Evolutionary conservation across 2,797 vertebrate genomes (phyloP).

Genomic region (Neosalanx taihuensis): DNA sequence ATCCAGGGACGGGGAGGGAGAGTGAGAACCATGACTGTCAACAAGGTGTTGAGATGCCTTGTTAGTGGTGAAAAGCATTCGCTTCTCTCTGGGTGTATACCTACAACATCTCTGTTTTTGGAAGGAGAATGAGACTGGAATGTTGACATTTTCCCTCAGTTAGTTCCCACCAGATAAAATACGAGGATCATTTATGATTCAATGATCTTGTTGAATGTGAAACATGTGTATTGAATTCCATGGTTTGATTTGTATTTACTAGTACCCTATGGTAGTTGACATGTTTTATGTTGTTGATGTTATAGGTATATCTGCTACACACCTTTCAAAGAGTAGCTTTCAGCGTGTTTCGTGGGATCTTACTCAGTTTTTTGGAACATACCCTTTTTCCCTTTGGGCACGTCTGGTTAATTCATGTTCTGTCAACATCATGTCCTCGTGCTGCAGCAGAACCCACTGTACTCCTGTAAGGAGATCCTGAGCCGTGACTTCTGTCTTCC

Average conservation of each 20-base stretch:
- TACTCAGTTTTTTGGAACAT: not conserved
- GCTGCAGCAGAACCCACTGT: not conserved
- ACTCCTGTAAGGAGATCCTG: slow-evolving; percentile 27
- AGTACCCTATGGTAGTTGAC: no score
- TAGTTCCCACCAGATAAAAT: no score
- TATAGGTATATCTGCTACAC: not conserved
- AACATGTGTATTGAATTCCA: no score
- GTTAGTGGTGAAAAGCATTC: not conserved
- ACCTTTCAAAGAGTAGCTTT: not conserved
- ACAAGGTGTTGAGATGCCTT: no score
- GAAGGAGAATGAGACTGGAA: no score
- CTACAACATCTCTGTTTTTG: no score
- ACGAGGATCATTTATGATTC: no score
- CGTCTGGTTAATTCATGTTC: not conserved
- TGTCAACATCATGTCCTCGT: not conserved
- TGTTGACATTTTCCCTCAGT: no score
- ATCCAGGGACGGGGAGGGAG: slow-evolving; percentile 3
- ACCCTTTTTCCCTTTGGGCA: not conserved
- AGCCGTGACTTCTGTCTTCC: slow-evolving; percentile 19
- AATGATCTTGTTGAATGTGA: no score
- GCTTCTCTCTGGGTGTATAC: no score
- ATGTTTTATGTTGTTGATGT: no score
- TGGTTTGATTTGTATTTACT: no score
- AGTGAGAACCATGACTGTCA: not conserved
- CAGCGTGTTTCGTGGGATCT: not conserved